These are phyloP conservation scores for Sericinus montela DNA, from an alignment of 2,888 invertebrate species.

Conservation along the genomic window DNA sequence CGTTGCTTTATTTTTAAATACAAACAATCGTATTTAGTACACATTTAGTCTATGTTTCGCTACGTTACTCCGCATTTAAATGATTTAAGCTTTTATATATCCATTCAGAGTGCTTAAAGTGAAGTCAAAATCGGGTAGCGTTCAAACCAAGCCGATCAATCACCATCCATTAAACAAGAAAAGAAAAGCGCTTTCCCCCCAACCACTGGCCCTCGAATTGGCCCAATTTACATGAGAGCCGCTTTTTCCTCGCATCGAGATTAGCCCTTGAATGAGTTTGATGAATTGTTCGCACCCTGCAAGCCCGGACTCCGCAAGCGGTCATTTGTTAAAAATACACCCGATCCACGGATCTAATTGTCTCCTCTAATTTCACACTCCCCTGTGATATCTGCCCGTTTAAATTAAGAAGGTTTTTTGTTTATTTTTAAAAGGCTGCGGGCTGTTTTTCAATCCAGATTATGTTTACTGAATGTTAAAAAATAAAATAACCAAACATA, in stretches of 20 bases:
- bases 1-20: too few relatives aligned
- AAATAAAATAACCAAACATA: too few relatives aligned
- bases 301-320: slow-evolving; percentile 49
- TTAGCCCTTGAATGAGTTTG: slow-evolving; percentile 78
- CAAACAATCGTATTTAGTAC: too few relatives aligned
- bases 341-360: slow-evolving; percentile 78
- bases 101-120: slow-evolving; percentile 58
- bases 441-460: too few relatives aligned
- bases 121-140: slow-evolving; percentile 74
- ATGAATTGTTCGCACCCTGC: slow-evolving; percentile 72
- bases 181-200: slow-evolving; percentile 77
- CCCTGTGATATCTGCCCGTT: slow-evolving; percentile 65
- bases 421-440: neutral
- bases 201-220: slow-evolving; percentile 75
- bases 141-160: slow-evolving; percentile 72
- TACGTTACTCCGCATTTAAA: slow-evolving; percentile 16
- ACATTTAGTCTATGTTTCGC: neutral
- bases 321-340: slow-evolving; percentile 80
- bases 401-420: slow-evolving; percentile 42
- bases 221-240: slow-evolving; percentile 79
- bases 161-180: slow-evolving; percentile 79
- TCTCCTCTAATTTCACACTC: slow-evolving; percentile 78
- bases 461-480: too few relatives aligned
- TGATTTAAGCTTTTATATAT: slow-evolving; percentile 41
- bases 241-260: slow-evolving; percentile 78